A percentile compares a stretch with the other conserved stretches of the same genome.
phyloP scores from a whole-genome alignment of 1,140 invertebrate genomes.

The Pomacea maculata region DNA sequence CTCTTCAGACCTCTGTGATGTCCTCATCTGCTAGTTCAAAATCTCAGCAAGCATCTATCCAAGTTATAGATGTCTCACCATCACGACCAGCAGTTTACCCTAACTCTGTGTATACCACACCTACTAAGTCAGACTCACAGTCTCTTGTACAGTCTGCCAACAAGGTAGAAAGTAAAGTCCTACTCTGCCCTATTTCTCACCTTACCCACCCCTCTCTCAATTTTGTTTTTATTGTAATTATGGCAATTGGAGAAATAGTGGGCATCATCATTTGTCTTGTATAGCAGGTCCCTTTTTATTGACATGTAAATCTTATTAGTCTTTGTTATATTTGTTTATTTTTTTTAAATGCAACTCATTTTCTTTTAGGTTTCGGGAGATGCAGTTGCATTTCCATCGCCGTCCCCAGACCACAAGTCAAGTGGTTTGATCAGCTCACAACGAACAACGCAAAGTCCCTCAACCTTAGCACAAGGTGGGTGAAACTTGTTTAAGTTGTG shows the following conservation, averaged over 20 bases:
- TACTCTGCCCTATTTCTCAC: too few species aligned
- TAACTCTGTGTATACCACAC: constrained; percentile 46
- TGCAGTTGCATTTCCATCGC: constrained; percentile 4
- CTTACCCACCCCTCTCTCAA: too few species aligned
- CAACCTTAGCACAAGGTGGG: constrained; percentile 5
- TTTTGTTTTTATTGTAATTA: too few species aligned
- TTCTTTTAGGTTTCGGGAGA: neutral
- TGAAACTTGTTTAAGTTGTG: neutral
- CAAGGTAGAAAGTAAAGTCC: neutral
- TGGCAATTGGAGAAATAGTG: too few species aligned
- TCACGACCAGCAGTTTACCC: constrained; percentile 50
- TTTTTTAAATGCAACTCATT: too few species aligned
- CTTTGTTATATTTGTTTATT: too few species aligned
- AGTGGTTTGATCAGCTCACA: constrained; percentile 9
- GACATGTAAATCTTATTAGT: too few species aligned
- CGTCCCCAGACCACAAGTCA: constrained; percentile 10
- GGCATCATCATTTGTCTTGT: too few species aligned
- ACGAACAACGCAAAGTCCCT: neutral
- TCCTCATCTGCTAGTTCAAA: constrained; percentile 39
- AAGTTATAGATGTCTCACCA: constrained; percentile 45
- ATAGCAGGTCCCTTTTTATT: too few species aligned
- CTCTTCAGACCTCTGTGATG: constrained; percentile 45
- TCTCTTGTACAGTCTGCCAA: constrained; percentile 2
- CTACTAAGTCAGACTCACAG: constrained; percentile 9
- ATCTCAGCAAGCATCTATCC: constrained; percentile 32